Percentiles rank a stretch among this genome's conserved stretches.
Evolutionary conservation across 2,113 vertebrate species (phyloP).

Genomic region (Miniopterus natalensis): DNA sequence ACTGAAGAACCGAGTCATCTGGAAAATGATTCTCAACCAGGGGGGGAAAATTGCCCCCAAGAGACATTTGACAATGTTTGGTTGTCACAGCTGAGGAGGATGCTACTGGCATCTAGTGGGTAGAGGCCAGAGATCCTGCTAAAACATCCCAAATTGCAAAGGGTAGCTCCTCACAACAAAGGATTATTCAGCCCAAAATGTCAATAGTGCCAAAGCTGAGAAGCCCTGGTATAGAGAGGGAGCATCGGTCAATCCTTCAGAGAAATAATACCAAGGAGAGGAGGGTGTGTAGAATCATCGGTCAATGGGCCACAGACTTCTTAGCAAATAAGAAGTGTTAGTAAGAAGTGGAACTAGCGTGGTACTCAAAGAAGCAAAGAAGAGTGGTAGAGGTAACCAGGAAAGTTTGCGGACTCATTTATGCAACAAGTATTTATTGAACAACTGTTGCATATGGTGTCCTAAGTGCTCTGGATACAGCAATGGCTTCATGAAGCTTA

Average conservation of each 20-base stretch:
- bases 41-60: neutral
- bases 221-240: neutral
- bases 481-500: neutral
- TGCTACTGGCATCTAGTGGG: neutral
- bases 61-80: neutral
- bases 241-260: neutral
- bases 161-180: neutral
- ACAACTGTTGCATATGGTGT: neutral
- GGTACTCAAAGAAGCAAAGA: neutral
- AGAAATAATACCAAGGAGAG: neutral
- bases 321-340: neutral
- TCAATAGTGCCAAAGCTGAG: neutral
- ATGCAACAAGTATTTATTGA: constrained; percentile 9
- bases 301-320: neutral
- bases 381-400: neutral
- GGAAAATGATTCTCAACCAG: neutral
- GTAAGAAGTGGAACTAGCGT: neutral
- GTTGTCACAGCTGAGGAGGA: neutral
- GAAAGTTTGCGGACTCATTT: neutral
- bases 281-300: neutral
- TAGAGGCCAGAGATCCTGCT: neutral
- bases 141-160: neutral
- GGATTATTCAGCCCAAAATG: neutral
- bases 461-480: neutral
- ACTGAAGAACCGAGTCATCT: neutral